Evolutionary conservation across 2,888 invertebrate genomes (phyloP), one percentile per base, ranked within the genome.

Genomic region (Drosophila conformis): DNA sequence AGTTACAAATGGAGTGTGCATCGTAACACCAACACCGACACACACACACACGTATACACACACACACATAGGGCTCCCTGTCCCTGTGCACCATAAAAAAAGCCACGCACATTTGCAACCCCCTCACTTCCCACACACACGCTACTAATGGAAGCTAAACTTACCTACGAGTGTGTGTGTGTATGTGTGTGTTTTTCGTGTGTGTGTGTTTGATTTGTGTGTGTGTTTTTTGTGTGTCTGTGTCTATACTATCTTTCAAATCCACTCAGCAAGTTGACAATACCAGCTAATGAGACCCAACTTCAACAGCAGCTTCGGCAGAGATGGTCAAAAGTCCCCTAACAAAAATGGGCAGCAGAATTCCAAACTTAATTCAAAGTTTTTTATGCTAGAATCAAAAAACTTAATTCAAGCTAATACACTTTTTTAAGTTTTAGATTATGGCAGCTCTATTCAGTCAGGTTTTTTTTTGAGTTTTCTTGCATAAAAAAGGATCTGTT

Each of bases 91-190:
- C 33, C 61, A 75, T 69, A 61, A 68, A 57, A 57, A 36, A 60
- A 68, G 52, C 57, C 33, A 59, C 77, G 49, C 74, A 59, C 59
- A 63, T 52, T 57, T 49, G 27, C 69, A 57, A 49, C 69, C 58
- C 35, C 35, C 38, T 25, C 40, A 18, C 25, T 21, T 31, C 2
- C n/a, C 57, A 54, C 25, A 35, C 53, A 61, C 49, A 36, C 31
- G 51, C 64, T 53, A 49, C 72, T 65, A 80, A 78, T 76, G 80
- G 49, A 70, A 69, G 62, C 69, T 49, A 21, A 10, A 11, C 61
- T 8, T 58, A 42, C 58, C 29, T 53, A n/a, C 15, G 36, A 31
- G 35, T 21, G 35, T 8, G 46, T 31, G 51, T 61, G 11, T 21
- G 35, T 21, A 31, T 8, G 46, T 31, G 51, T 61, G 11, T 21